Conservation (phyloP, 2,797 vertebrate genomes). For the Hydrophis major region DNA sequence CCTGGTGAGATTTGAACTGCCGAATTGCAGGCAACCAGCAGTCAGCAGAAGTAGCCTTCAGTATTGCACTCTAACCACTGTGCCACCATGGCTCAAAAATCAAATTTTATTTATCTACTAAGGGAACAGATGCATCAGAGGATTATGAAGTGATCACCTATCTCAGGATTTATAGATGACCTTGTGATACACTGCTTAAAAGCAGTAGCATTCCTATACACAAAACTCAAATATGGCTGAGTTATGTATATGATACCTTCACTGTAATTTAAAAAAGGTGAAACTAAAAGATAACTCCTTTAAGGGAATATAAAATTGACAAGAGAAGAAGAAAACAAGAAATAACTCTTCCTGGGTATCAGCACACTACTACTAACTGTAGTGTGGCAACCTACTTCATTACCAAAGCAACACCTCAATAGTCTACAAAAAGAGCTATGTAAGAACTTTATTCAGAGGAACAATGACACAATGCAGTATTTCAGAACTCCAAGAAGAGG, state of each 20-base stretch:
- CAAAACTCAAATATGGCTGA: not conserved
- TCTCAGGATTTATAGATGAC: not conserved
- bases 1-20: too few relatives aligned
- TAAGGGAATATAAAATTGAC: not conserved
- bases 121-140: not conserved
- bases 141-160: not conserved
- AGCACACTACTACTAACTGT: not conserved
- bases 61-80: too few relatives aligned
- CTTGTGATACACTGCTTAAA: not conserved
- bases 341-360: not conserved
- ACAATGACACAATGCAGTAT: not conserved
- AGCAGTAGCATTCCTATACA: not conserved
- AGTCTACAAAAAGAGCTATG: not conserved
- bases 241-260: not conserved
- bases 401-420: not conserved
- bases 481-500: not conserved
- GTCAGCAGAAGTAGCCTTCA: too few relatives aligned
- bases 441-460: not conserved
- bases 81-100: not conserved
- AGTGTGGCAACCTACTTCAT: not conserved
- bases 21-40: too few relatives aligned
- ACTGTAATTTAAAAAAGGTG: not conserved
- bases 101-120: not conserved
- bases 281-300: not conserved
- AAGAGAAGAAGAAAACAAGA: not conserved